Percentiles rank a stretch among this genome's conserved stretches.
phyloP scores from a whole-genome alignment of 2,113 vertebrate species.

The Hippocampus guttulatus region DNA sequence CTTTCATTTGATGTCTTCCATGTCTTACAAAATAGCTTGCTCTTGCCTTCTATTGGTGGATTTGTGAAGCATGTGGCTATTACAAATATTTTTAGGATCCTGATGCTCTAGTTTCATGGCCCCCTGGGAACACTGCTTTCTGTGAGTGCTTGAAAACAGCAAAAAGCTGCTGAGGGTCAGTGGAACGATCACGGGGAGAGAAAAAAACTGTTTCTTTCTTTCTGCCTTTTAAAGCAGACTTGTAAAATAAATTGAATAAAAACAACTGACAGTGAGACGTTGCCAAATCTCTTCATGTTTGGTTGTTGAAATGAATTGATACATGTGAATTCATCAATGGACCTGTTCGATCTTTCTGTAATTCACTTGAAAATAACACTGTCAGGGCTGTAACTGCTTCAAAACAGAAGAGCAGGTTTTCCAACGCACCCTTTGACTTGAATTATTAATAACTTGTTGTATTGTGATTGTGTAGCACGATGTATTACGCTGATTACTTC shows the following conservation, averaged over 20 bases:
- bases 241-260: not conserved
- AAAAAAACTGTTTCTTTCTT: not conserved
- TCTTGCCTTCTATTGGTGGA: slow-evolving; percentile 8
- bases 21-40: slow-evolving; percentile 1
- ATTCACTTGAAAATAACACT: no score
- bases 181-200: slow-evolving; percentile 7
- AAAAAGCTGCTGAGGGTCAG: slow-evolving; percentile 40
- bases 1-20: not conserved
- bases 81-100: slow-evolving; percentile 62
- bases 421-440: not conserved
- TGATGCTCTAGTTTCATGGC: slow-evolving; percentile 55
- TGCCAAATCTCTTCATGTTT: not conserved
- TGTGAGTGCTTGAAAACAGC: slow-evolving; percentile 33
- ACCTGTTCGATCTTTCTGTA: no score
- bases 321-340: no score
- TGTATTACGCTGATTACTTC: not conserved
- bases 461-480: not conserved
- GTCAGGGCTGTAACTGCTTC: not conserved
- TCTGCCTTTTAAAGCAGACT: not conserved
- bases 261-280: not conserved
- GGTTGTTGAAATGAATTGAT: not conserved
- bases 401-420: not conserved
- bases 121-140: slow-evolving; percentile 40
- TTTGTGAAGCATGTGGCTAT: slow-evolving; percentile 34
- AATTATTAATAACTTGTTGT: not conserved